Conservation (phyloP, 2,797 vertebrate genomes). For the Gila robusta region DNA sequence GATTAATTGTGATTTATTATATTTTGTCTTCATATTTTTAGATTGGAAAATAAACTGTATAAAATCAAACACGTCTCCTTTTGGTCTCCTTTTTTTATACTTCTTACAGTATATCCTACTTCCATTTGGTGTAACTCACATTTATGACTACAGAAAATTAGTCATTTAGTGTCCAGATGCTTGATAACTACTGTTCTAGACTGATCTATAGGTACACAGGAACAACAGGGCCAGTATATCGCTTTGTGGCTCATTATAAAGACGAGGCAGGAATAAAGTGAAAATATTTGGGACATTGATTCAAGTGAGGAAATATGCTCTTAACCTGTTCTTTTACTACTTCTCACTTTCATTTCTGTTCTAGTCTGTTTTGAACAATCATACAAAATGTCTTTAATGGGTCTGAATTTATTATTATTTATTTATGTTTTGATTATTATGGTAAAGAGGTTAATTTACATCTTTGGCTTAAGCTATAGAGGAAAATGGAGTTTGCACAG, state of each 20-base stretch:
- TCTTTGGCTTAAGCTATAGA: not conserved
- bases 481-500: not conserved
- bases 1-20: conserved; percentile 64
- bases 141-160: not conserved
- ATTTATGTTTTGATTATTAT: not conserved
- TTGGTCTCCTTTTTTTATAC: conserved; percentile 14
- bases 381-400: not conserved
- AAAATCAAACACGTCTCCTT: conserved; percentile 62
- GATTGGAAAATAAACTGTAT: conserved; percentile 71
- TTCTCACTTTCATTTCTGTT: not conserved
- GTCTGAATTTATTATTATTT: not conserved
- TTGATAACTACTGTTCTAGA: not conserved
- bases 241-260: not conserved
- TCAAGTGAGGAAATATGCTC: not conserved
- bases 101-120: not conserved
- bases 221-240: not conserved
- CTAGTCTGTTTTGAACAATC: not conserved
- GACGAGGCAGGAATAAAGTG: too few species aligned
- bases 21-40: conserved; percentile 73
- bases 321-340: not conserved
- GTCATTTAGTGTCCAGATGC: conserved; percentile 5
- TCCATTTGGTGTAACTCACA: not conserved
- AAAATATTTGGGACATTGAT: not conserved
- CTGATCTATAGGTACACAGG: not conserved
- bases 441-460: not conserved